Percentiles rank a stretch among this genome's conserved stretches.
phyloP scores from a whole-genome alignment of 2,888 invertebrate genomes.

The Heterodera filipjevi region DNA sequence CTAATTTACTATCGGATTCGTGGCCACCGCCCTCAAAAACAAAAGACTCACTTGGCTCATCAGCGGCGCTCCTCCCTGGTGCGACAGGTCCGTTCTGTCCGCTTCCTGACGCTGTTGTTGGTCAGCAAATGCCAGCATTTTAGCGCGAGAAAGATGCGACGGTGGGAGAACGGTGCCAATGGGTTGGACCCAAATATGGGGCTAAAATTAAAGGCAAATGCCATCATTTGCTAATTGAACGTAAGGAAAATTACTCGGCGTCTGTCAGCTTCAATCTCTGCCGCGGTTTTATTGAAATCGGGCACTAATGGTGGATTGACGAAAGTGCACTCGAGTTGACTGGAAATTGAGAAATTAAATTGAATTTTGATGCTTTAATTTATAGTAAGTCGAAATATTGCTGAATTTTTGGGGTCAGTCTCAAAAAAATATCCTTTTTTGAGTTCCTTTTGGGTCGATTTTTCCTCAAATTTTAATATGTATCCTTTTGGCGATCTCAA shows the following conservation, averaged over 20 bases:
- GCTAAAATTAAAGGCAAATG: background rate
- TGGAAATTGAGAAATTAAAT: background rate
- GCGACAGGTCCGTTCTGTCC: background rate
- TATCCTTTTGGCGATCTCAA: background rate
- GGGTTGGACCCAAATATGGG: conserved; percentile 33
- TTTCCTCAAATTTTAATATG: too few species aligned
- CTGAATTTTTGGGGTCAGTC: too few species aligned
- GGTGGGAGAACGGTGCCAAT: conserved; percentile 16
- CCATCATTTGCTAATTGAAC: background rate
- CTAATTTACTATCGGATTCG: too few species aligned
- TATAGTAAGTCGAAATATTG: too few species aligned
- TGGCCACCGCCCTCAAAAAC: too few species aligned
- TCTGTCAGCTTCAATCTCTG: conserved; percentile 14
- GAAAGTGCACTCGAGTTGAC: conserved; percentile 54
- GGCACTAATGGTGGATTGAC: conserved; percentile 51
- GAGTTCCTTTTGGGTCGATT: too few species aligned
- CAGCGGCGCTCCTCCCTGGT: background rate
- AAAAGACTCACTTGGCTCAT: conserved; percentile 12
- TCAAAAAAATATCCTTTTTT: too few species aligned
- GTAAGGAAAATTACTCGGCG: background rate
- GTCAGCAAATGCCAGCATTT: background rate
- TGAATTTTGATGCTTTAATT: too few species aligned
- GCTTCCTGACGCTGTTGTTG: background rate
- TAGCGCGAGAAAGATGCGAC: background rate
- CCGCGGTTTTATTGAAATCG: conserved; percentile 40